Conservation (phyloP, 2,797 vertebrate genomes). For the Ammospiza maritima region DNA sequence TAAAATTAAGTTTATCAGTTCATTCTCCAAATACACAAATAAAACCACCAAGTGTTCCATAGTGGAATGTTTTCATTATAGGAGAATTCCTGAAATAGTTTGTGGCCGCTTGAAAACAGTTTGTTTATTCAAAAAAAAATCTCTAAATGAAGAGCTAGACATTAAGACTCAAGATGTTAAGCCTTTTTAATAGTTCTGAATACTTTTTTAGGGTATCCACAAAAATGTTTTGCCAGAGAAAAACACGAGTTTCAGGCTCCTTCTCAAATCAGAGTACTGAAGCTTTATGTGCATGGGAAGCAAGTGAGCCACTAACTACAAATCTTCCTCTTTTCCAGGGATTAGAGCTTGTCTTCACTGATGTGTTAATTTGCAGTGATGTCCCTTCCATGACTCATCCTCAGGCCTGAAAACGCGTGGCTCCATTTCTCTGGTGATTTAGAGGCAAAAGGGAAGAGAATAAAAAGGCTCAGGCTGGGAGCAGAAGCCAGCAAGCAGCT, state of each 20-base stretch:
- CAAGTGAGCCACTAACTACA: background rate
- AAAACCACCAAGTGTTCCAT: background rate
- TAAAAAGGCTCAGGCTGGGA: background rate
- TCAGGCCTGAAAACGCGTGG: background rate
- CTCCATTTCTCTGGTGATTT: background rate
- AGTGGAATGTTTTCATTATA: background rate
- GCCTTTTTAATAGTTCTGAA: background rate
- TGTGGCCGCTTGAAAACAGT: background rate
- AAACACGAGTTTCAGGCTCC: background rate
- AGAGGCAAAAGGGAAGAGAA: background rate
- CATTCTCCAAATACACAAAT: background rate
- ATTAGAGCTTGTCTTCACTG: background rate
- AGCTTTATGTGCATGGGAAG: background rate
- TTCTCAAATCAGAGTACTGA: background rate
- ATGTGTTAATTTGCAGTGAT: background rate
- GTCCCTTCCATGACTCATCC: background rate
- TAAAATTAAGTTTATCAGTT: background rate
- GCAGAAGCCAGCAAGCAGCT: background rate
- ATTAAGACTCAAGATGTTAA: background rate
- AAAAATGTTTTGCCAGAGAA: background rate
- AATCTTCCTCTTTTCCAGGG: background rate
- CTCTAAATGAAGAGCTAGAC: background rate
- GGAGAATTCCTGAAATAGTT: background rate
- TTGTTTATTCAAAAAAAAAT: background rate
- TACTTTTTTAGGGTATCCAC: background rate